Evolutionary conservation across 2,888 invertebrate genomes (phyloP), one percentile per base, ranked within the genome.

Genomic region (Trichopoda pennipes): DNA sequence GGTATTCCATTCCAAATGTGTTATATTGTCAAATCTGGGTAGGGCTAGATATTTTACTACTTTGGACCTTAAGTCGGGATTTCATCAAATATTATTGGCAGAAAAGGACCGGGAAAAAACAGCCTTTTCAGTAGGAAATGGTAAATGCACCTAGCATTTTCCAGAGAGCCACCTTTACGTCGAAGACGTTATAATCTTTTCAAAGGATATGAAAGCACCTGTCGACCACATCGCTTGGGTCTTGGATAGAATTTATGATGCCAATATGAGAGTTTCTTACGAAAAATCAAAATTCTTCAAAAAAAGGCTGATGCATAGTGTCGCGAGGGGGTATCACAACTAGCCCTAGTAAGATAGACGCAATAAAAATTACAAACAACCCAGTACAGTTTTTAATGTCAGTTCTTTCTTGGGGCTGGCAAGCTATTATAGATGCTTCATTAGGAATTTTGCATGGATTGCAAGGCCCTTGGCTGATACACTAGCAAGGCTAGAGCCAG

Each of bases 391-490:
- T 3, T 35, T 58, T 12, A 35, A 17, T 35, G 21, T 60, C 3
- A 47, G 47, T 3, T 60, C 60, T 12, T 16, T 60, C 42, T 21
- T 60, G 21, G 60, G 60, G 42, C 42, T 38, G 0, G 21, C 7
- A 16, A 42, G 42, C 21, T 42, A 60, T 2, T 60, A 60, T 35
- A 42, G 60, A 42, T 42, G 8, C 7, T 60, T 60, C 16, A 42
- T 42, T 60, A 60, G 4, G 19, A 38, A n/a, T 17, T 60, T 42
- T 23, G 60, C 38, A 16, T 42, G 16, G 14, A 60, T 60, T 19
- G 60, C 42, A 21, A 85, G 66, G 58, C 82, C 84, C 3, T 17
- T 85, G 10, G 83, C 80, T 8, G 83, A 84, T 21, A 81, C 84
- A 32, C 66, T 85, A 8, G 84, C 51, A 84, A 74, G 55, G 74